Evolutionary conservation across 1,140 invertebrate genomes (phyloP).

Genomic region (Drosophila sulfurigaster): DNA sequence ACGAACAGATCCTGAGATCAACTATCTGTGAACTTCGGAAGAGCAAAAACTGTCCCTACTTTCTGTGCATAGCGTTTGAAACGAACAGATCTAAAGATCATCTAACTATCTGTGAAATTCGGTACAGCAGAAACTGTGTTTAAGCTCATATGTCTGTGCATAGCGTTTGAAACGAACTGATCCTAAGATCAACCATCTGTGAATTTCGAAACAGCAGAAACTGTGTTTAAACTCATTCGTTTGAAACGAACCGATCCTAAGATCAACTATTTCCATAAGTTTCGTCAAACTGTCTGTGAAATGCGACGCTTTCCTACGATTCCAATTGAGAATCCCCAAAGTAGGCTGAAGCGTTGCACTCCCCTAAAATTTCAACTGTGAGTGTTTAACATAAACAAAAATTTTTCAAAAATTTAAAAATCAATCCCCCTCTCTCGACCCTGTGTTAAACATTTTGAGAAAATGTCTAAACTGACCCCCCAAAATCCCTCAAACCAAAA

Average conservation of each 20-base stretch:
- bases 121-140: slow-evolving; percentile 47
- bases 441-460: slow-evolving; percentile 70
- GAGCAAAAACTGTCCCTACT: slow-evolving; percentile 32
- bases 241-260: slow-evolving; percentile 41
- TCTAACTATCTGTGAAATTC: neutral
- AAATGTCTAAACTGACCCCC: slow-evolving; percentile 63
- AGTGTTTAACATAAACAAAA: slow-evolving; percentile 34
- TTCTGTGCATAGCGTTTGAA: slow-evolving; percentile 22
- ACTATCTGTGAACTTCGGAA: neutral
- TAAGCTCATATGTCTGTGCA: slow-evolving; percentile 1
- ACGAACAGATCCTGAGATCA: slow-evolving; percentile 36
- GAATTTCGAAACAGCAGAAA: slow-evolving; percentile 19
- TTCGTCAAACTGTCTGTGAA: slow-evolving; percentile 79
- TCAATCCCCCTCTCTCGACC: neutral
- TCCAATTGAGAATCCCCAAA: neutral
- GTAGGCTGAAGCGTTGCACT: slow-evolving; percentile 2
- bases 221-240: slow-evolving; percentile 40
- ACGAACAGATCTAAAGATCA: slow-evolving; percentile 40
- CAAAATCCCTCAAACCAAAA: slow-evolving; percentile 39
- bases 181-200: slow-evolving; percentile 23
- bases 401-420: slow-evolving; percentile 72
- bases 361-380: slow-evolving; percentile 29
- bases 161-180: slow-evolving; percentile 32
- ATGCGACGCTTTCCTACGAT: slow-evolving; percentile 16
- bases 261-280: slow-evolving; percentile 47